Conservation (phyloP, 2,113 vertebrate species). For the Leucoraja erinaceus region DNA sequence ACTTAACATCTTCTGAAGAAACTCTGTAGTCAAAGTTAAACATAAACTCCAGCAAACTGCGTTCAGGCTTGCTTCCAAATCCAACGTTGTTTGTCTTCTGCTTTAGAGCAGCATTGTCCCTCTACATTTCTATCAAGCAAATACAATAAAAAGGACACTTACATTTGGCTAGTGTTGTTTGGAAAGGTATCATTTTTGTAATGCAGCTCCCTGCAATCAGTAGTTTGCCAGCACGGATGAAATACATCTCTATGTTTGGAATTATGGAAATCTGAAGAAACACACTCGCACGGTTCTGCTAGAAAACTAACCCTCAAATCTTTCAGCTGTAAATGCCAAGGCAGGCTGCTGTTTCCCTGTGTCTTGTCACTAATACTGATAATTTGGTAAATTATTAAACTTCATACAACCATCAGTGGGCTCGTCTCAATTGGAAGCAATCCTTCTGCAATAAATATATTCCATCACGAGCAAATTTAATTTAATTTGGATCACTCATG, state of each 20-base stretch:
- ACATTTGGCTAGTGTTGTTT: neutral
- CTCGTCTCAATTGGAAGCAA: neutral
- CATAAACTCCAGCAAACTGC: neutral
- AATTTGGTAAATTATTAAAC: neutral
- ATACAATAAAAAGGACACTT: neutral
- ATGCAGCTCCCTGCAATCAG: neutral
- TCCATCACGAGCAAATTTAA: neutral
- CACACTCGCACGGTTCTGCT: neutral
- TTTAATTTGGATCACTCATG: conserved; percentile 9
- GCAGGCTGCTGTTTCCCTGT: neutral
- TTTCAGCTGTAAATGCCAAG: neutral
- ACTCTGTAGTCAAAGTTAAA: neutral
- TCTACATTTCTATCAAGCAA: no score
- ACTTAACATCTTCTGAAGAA: neutral
- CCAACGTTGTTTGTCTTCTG: neutral
- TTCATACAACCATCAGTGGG: neutral
- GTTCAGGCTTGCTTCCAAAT: neutral
- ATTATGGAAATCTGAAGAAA: neutral
- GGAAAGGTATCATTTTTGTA: neutral
- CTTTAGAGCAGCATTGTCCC: neutral
- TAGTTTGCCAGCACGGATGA: neutral
- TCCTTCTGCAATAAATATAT: neutral
- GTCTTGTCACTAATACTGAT: neutral
- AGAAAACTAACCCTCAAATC: neutral
- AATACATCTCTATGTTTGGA: neutral